Evolutionary conservation across 2,797 vertebrate genomes (phyloP).

Genomic region (Chloroceryle amazona): DNA sequence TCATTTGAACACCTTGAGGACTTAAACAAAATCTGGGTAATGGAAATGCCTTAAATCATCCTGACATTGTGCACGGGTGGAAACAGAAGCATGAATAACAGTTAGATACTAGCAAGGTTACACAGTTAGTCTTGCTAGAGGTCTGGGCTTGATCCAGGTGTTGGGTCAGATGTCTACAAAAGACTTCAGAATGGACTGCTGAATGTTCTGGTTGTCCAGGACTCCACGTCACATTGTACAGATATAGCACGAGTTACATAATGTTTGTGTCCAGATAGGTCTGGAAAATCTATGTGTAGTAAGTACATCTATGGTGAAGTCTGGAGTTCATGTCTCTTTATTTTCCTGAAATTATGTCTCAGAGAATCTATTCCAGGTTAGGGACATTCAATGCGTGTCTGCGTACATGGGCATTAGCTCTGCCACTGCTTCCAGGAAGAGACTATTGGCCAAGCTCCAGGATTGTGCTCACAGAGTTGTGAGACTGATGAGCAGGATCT

Average conservation of each 20-base stretch:
- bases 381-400: rapidly evolving
- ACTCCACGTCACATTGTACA: not conserved
- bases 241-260: rapidly evolving
- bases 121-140: not conserved
- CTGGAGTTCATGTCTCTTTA: not conserved
- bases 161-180: not conserved
- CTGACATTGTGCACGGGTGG: not conserved
- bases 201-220: not conserved
- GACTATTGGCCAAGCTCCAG: not conserved
- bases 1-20: not conserved
- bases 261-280: not conserved
- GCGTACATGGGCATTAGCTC: not conserved
- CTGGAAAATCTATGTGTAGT: not conserved
- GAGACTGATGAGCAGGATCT: not conserved
- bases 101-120: not conserved
- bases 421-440: not conserved
- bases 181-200: not conserved
- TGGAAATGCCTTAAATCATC: not conserved
- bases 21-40: not conserved
- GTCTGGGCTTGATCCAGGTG: not conserved
- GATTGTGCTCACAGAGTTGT: not conserved
- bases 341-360: not conserved
- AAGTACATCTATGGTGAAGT: not conserved
- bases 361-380: not conserved
- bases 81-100: not conserved